Base-by-base conservation (phyloP, 1,140 invertebrate species). In the Tigriopus japonicus region DNA sequence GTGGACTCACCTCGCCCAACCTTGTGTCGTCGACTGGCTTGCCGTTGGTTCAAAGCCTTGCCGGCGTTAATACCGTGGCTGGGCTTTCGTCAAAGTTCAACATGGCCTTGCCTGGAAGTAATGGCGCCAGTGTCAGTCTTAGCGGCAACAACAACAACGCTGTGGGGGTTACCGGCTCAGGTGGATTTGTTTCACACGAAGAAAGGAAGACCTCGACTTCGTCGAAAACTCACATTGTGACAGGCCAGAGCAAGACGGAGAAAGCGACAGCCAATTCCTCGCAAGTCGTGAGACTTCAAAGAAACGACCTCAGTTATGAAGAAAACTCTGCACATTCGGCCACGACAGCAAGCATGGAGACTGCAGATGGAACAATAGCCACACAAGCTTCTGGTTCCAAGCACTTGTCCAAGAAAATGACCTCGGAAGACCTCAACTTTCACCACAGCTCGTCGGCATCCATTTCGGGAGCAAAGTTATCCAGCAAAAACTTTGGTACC, bases 261-360 rank as follows among this genome's bases (percentile, higher is more conserved):
- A 81, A 66, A 73, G 73, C 68, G 70, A 76, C 75, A 1, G 78
- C 83, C n/a, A 86, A 87, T 68, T 80, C 80, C 17, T 81, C 84
- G 6, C 83, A 86, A 71, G 80, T 81, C 76, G 82, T 84, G 68
- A 78, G 81, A 17, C 67, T 90, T 52, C 83, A 87, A 66, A 75
- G 86, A 7, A 83, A 82, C 1, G 85, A 88, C 66, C 71, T 87
- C 49, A 83, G 81, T 41, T 89, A 86, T 69, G 80, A 85, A 68
- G 83, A 85, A 68, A 80, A 81, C 56, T 78, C 73, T 63, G 76
- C 76, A 9, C 75, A 71, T 2, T 73, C 77, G 10, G 76, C 77
- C 42, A 76, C 78, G 64, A 76, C 73, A 67, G 74, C 77, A 52
- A 75, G 82, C 56, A 69, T 86, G 41, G 83, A 86, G 69, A 71